These are phyloP conservation scores for Muntiacus reevesi DNA, from an alignment of 2,113 vertebrate genomes.

Conservation along the genomic window DNA sequence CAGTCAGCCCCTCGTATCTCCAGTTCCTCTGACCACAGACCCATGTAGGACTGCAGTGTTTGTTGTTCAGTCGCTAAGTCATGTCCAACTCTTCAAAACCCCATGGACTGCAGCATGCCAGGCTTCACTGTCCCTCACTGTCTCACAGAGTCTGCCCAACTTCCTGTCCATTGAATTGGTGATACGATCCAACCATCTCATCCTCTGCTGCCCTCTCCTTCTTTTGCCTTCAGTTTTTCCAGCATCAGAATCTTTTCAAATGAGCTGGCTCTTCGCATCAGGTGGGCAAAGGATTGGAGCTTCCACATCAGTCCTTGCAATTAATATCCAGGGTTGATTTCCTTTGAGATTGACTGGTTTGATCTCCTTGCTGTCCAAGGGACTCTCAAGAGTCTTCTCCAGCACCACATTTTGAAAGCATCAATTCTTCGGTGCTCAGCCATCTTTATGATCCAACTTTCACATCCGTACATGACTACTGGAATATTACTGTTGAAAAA, in stretches of 20 bases:
- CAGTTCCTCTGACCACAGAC: background rate
- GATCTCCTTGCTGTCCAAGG: background rate
- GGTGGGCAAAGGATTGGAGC: background rate
- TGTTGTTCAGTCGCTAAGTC: background rate
- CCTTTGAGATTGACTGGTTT: background rate
- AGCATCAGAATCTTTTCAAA: background rate
- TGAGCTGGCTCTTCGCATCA: background rate
- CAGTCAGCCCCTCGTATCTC: rapidly evolving
- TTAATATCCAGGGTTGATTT: background rate
- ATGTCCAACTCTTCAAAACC: background rate
- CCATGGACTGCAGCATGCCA: background rate
- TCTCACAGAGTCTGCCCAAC: background rate
- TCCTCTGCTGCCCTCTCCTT: background rate
- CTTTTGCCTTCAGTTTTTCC: background rate
- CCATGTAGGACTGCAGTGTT: background rate
- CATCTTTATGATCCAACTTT: background rate
- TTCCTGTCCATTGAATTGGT: background rate
- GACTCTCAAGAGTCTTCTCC: background rate
- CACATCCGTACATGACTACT: background rate
- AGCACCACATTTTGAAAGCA: background rate
- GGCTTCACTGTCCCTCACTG: background rate
- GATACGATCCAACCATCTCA: background rate
- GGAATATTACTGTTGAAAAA: background rate
- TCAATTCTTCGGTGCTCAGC: background rate
- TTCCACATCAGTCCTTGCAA: background rate